A percentile compares a stretch with the other conserved stretches of the same genome.
Conservation (phyloP, 2,797 vertebrate species). For the Peromyscus nudipes region DNA sequence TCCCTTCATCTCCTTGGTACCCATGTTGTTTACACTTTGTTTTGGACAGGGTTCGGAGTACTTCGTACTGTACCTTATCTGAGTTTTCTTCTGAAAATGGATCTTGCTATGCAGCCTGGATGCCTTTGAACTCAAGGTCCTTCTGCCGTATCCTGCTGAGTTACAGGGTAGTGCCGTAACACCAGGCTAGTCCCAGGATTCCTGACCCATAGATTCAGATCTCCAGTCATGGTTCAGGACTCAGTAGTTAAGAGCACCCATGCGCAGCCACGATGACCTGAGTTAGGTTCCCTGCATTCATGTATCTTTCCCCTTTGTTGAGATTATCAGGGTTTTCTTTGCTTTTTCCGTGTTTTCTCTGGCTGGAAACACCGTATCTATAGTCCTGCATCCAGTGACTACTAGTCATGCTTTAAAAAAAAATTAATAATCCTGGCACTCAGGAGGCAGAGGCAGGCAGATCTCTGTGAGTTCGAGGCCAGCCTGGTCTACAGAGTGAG, state of each 20-base stretch:
- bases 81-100: neutral
- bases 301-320: neutral
- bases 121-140: neutral
- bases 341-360: neutral
- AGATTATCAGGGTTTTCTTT: conserved; percentile 12
- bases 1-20: too few species aligned
- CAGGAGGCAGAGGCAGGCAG: too few species aligned
- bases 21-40: too few species aligned
- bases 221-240: neutral
- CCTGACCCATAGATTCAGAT: neutral
- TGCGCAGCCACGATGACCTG: neutral
- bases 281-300: neutral
- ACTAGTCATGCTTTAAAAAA: neutral
- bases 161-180: neutral
- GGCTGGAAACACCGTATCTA: neutral
- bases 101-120: neutral
- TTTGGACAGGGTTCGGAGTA: too few species aligned
- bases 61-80: neutral
- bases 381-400: neutral
- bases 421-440: too few species aligned
- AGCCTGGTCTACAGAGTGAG: too few species aligned
- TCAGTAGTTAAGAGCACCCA: neutral
- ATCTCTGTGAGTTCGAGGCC: too few species aligned
- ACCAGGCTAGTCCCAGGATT: neutral
- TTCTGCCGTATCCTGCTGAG: neutral